Evolutionary conservation across 2,888 invertebrate genomes (phyloP).

Genomic region (Lagria hirta): DNA sequence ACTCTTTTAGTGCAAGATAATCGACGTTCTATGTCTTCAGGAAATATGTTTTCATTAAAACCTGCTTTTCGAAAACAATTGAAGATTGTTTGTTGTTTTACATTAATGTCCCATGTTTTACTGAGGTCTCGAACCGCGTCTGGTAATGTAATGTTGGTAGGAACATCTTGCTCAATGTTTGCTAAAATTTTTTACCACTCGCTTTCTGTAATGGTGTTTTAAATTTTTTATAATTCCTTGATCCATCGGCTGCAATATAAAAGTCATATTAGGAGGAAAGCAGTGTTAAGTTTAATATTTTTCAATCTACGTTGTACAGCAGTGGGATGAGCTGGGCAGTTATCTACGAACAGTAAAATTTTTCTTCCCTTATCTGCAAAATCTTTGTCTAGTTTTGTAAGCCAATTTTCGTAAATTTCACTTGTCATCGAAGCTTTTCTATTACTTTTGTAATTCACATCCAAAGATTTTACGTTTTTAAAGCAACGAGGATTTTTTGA

Average conservation of each 20-base stretch:
- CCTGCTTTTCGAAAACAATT: too few species aligned
- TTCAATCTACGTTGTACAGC: constrained; percentile 1
- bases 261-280: constrained; percentile 5
- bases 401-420: constrained; percentile 1
- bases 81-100: too few species aligned
- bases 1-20: too few species aligned
- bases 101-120: too few species aligned
- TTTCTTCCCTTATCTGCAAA: constrained; percentile 2
- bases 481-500: constrained; percentile 8
- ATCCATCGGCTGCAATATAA: constrained; percentile 3
- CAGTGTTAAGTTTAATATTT: constrained; percentile 4
- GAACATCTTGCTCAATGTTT: neutral
- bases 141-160: neutral
- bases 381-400: neutral
- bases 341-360: constrained; percentile 3
- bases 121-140: too few species aligned
- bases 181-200: neutral
- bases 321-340: constrained; percentile 2
- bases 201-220: constrained; percentile 3
- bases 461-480: neutral
- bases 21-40: too few species aligned
- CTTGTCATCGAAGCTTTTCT: constrained; percentile 2
- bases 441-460: constrained; percentile 2
- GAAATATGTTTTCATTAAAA: too few species aligned
- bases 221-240: constrained; percentile 2